Evolutionary conservation across 1,140 invertebrate species (phyloP).

Genomic region (Scaptodrosophila lebanonensis): DNA sequence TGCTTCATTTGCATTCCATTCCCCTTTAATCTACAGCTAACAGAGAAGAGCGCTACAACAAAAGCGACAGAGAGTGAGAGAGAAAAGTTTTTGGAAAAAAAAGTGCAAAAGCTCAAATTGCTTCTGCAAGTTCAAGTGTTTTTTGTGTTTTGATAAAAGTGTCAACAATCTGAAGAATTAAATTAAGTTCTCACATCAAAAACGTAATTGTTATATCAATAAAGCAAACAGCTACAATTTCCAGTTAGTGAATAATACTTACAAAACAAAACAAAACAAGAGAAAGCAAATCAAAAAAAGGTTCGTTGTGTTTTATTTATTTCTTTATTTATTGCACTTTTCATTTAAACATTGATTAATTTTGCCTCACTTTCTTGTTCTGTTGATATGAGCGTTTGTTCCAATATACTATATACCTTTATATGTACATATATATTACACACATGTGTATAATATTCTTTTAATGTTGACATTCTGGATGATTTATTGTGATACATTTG

Average conservation of each 20-base stretch:
- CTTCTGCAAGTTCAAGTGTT: no score
- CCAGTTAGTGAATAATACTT: slow-evolving; percentile 38
- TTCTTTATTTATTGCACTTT: slow-evolving; percentile 25
- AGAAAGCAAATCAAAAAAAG: no score
- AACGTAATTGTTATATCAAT: slow-evolving; percentile 32
- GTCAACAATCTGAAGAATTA: slow-evolving; percentile 17
- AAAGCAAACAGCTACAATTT: slow-evolving; percentile 23
- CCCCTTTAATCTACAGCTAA: no score
- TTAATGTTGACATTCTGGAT: no score
- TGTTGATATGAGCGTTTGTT: slow-evolving; percentile 35
- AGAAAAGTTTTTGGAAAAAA: no score
- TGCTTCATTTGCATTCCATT: no score
- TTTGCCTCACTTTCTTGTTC: slow-evolving; percentile 34
- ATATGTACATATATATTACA: slow-evolving; percentile 4
- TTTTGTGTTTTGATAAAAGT: not conserved
- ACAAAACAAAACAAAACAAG: slow-evolving; percentile 19
- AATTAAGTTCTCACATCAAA: slow-evolving; percentile 16
- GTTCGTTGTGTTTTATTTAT: slow-evolving; percentile 26
- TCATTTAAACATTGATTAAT: slow-evolving; percentile 3
- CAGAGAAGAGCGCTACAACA: no score
- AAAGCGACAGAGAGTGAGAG: no score
- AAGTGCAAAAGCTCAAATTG: no score
- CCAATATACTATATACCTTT: slow-evolving; percentile 22
- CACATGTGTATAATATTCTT: slow-evolving; percentile 1
- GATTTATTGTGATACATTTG: slow-evolving; percentile 53